A percentile compares a stretch with the other conserved stretches of the same genome.
Conservation (phyloP, 2,113 vertebrate genomes). For the Malurus cyaneus region DNA sequence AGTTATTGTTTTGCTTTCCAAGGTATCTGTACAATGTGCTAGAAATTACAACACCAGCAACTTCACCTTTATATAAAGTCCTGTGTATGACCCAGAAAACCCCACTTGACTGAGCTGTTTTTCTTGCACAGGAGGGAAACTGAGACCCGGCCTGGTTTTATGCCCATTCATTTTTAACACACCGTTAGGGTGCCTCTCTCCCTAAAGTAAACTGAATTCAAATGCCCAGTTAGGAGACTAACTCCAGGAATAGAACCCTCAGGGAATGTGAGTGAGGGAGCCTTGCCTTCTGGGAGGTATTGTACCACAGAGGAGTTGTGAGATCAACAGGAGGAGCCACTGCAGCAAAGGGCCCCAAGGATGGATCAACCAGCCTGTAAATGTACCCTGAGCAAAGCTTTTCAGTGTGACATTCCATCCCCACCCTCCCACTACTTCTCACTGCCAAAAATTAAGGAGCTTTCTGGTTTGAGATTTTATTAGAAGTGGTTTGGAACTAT, state of each 20-base stretch:
- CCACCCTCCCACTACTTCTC: not conserved
- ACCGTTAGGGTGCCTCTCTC: not conserved
- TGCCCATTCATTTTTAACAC: fast-evolving
- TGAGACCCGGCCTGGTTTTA: not conserved
- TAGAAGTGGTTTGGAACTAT: slow-evolving; percentile 19
- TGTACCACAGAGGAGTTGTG: not conserved
- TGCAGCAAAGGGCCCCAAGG: not conserved
- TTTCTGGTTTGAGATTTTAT: not conserved
- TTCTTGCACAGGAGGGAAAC: not conserved
- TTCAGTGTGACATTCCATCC: not conserved
- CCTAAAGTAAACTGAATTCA: not conserved
- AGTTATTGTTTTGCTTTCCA: not conserved
- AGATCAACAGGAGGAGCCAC: not conserved
- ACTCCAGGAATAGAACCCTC: not conserved
- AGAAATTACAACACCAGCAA: not conserved
- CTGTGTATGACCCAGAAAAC: not conserved
- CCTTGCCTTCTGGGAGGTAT: not conserved
- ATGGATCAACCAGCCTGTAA: not conserved
- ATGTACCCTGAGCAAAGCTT: not conserved
- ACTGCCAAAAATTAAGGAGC: not conserved
- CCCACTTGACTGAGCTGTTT: fast-evolving
- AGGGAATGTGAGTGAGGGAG: not conserved
- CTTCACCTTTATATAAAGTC: not conserved
- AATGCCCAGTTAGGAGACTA: not conserved
- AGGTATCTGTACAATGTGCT: not conserved